Percentiles rank a stretch among this genome's conserved stretches.
Evolutionary conservation across 1,140 invertebrate genomes (phyloP).

Genomic region (Lepidurus apus): DNA sequence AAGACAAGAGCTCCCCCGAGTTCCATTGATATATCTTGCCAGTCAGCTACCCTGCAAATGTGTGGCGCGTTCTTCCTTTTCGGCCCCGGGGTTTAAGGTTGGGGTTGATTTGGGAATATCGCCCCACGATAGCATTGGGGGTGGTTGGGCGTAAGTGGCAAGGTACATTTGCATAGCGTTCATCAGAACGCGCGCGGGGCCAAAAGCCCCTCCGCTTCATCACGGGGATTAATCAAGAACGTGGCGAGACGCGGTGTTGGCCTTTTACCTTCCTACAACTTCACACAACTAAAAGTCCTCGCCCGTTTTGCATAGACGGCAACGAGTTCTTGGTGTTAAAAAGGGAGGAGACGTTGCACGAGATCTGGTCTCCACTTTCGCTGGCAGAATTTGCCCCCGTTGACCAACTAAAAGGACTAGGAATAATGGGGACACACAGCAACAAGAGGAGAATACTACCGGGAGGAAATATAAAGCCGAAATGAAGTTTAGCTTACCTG

Average conservation of each 20-base stretch:
- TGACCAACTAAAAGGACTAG: background rate
- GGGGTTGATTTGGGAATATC: constrained; percentile 15
- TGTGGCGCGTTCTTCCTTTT: background rate
- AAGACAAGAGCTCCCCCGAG: constrained; percentile 17
- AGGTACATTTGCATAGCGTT: constrained; percentile 19
- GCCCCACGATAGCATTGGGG: constrained; percentile 10
- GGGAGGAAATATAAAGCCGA: background rate
- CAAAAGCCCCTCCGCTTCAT: background rate
- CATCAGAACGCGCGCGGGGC: constrained; percentile 16
- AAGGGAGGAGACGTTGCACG: background rate
- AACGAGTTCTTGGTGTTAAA: background rate
- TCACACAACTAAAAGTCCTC: background rate
- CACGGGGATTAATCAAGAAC: constrained; percentile 11
- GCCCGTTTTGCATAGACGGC: background rate
- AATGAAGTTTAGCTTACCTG: constrained; percentile 11
- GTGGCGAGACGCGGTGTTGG: constrained; percentile 1
- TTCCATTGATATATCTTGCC: constrained; percentile 15
- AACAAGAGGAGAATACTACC: background rate
- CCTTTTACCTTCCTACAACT: constrained; percentile 12
- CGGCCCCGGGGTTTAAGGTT: background rate
- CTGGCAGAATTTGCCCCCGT: background rate
- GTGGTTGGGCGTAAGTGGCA: background rate
- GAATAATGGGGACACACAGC: background rate
- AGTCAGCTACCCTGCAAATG: constrained; percentile 17
- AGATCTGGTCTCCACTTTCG: background rate